Evolutionary conservation across 1,140 invertebrate species (phyloP), one percentile per base, ranked within the genome.

Genomic region (Papilio polyxenes): DNA sequence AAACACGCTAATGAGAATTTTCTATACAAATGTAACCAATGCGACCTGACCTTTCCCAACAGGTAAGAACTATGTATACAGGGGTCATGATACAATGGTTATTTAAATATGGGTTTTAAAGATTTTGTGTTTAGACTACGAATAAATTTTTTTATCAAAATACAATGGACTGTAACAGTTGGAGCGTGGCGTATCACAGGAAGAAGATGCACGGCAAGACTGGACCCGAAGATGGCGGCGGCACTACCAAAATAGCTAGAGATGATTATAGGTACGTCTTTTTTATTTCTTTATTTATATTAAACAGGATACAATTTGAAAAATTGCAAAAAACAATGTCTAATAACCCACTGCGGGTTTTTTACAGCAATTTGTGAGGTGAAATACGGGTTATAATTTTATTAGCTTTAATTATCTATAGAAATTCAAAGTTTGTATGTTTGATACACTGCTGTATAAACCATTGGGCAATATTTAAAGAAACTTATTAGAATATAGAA

Each of bases 41-140:
- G 95, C 76, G 89, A 91, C 4, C 62, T 92, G n/a, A 92, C 91
- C 1, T 95, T 95, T 81, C 89, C 91, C 23, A 94, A 94, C 81
- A 94, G 94, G 94, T 94, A 82, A 81, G 20, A 37, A 40, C 15
- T 75, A 44, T 75, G 51, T 37, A 31, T 76, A 72, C 11, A 72
- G 69, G 7, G 69, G 31, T 72, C 69, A 72, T 37, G 69, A 20
- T 20, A 59, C 7, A 20, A 8, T 59, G 56, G 56, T 44, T 44
- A 31, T 1, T 0, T 44, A 2, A 6, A 44, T 3, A 2, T 44
- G 3, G 40, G 7, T 7, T 44, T 44, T 7, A 44, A 44, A 44
- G 40, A 7, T 44, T 44, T 44, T 44, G 4, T 44, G 40, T 44
- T 44, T 3, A 44, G 13, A 51, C 13, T 53, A 53, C 3, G 62